Base-by-base conservation (phyloP, 1,140 invertebrate species). In the Pemphigus obesinymphae region DNA sequence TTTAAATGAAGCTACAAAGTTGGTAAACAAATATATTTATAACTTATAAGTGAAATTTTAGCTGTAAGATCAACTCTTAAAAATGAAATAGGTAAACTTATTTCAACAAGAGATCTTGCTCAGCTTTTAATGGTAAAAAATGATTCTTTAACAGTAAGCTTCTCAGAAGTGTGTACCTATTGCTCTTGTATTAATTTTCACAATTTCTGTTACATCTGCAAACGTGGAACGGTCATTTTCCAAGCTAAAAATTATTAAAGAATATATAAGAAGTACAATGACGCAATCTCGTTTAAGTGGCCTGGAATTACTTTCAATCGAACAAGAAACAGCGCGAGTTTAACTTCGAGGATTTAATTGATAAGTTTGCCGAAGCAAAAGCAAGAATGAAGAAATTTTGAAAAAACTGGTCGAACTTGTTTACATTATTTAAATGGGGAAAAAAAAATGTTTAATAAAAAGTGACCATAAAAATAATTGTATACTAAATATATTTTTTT, bases 161-260 rank as follows among this genome's bases (percentile, higher is more conserved):
- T 84, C 89, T 88, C 82, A 88, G 87, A 72, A 86, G 86, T 75
- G 88, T 86, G 1, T 88, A 87, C 61, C n/a, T n/a, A n/a, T n/a
- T 88, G 87, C 87, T 94, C 96, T 87, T 97, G 95, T 0, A 95
- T 97, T 82, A 96, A 92, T 72, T 72, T 72, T 40, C 3, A 72
- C 68, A 45, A 23, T 72, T 40, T 37, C 34, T 43, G 17, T 34
- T 43, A 43, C 68, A 43, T 23, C 43, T 11, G 68, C 68, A 23
- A 40, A n/a, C n/a, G n/a, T n/a, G n/a, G n/a, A n/a, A n/a, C n/a
- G n/a, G n/a, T n/a, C n/a, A n/a, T n/a, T n/a, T n/a, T n/a, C 20
- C 1, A 26, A 23, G 7, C 37, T 72, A 72, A 48, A 40, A 43
- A 29, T 13, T 26, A 48, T 72, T 23, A 43, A 72, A 72, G n/a